Evolutionary conservation across 2,113 vertebrate species (phyloP).

Genomic region (Spea bombifrons): DNA sequence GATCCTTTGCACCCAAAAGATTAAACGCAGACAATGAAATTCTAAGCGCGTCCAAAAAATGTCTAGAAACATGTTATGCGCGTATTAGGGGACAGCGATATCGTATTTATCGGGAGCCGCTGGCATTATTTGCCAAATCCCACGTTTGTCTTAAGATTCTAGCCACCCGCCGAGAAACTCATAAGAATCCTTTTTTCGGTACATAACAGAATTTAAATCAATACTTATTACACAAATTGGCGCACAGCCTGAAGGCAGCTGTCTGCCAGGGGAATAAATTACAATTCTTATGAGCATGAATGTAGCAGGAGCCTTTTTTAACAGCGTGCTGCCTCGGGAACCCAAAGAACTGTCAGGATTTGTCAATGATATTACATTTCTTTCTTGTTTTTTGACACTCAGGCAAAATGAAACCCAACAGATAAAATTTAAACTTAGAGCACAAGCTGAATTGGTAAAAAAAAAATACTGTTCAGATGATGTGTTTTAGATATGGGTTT

Average conservation of each 20-base stretch:
- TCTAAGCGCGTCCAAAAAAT: background rate
- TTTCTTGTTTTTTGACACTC: no score
- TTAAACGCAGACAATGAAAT: no score
- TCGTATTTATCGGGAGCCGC: background rate
- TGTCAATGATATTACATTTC: background rate
- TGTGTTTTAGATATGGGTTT: no score
- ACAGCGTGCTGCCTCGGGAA: background rate
- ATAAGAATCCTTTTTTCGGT: conserved; percentile 24
- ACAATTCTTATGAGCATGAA: conserved; percentile 13
- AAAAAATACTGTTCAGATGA: no score
- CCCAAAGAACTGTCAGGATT: conserved; percentile 7
- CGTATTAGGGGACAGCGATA: background rate
- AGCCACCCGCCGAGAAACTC: conserved; percentile 30
- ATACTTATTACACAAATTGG: conserved; percentile 31
- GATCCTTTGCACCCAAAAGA: no score
- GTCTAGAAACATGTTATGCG: background rate
- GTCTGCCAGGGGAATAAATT: conserved; percentile 14
- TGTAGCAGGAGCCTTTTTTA: conserved; percentile 2
- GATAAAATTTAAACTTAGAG: no score
- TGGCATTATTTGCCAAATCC: background rate
- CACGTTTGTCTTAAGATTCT: conserved; percentile 30
- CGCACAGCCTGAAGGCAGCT: conserved; percentile 6
- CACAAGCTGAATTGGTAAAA: no score
- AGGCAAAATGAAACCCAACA: no score
- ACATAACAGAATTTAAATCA: conserved; percentile 30